Base-by-base conservation (phyloP, 2,888 invertebrate species). In the Phyllotreta striolata region DNA sequence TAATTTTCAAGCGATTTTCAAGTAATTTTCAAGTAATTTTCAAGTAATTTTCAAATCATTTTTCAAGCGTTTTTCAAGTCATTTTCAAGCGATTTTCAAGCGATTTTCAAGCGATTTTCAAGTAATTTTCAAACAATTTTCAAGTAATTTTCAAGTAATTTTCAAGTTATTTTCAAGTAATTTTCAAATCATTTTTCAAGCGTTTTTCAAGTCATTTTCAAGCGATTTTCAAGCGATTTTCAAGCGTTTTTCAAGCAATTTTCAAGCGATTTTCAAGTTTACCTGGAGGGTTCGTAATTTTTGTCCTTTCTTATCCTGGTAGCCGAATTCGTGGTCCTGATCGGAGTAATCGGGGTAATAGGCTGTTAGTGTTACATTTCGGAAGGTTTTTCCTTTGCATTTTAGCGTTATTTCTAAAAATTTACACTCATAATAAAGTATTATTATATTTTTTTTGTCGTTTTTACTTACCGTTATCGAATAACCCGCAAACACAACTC, bases 241-340 rank as follows among this genome's bases (percentile, higher is more conserved):
- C n/a, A 24, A 1, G 24, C 4, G 24, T 1, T 3, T 3, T 1
- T 24, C 1, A 24, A 24, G 24, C 24, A 4, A 58, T 34, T 38
- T 37, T 40, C 13, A 3, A 38, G 51, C 8, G 8, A 39, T 14
- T 40, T 8, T 56, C 44, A 10, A 51, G 10, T n/a, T 64, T 77
- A 85, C 85, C 80, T 85, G 85, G 40, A 85, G 74, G 1, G 83
- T 81, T 54, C 78, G 73, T 41, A 85, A 68, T 72, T 81, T 83
- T 70, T 81, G 79, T 52, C 83, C 83, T 60, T 73, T 78, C 37
- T 73, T 76, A 63, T 85, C 85, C 62, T 80, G 70, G 70, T 80
- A 83, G 60, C 82, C 83, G 12, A 73, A 73, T 62, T 82, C 81
- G 44, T 79, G 69, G 59, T 80, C 78, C 39, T 81, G 80, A n/a